Evolutionary conservation across 2,888 invertebrate genomes (phyloP), one percentile per base, ranked within the genome.

Genomic region (Melipona bicolor): DNA sequence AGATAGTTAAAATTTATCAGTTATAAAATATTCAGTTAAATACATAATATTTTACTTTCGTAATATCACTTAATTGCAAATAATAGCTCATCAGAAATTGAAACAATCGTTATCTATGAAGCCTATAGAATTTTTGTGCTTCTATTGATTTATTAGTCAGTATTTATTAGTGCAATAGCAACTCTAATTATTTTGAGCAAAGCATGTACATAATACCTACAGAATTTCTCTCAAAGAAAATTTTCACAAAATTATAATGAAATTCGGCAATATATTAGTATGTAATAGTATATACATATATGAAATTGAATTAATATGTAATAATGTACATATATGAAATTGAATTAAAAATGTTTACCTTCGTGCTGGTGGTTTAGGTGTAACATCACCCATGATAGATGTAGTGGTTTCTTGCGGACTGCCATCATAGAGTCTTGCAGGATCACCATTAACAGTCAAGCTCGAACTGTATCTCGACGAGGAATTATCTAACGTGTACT

Each of bases 361-460:
- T 88, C 94, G 89, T 5, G 89, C 92, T 15, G 94, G 94, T 81
- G 94, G 91, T 84, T 93, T 94, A 13, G 94, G 94, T 5, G 93
- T 93, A 27, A 92, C 91, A 70, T 92, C 90, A 49, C 90, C 92
- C 90, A 92, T 89, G 61, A 92, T 92, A 19, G 93, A 93, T 27
- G 88, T 74, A 5, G 92, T 93, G 0, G 91, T 93, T n/a, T 93
- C 91, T 79, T 92, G 92, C 5, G 93, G 91, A 83, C 84, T 90
- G 59, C 91, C 91, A 50, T 92, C 91, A 54, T 91, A 91, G n/a
- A 92, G 89, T 68, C 90, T 92, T 15, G 90, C 91, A 21, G 93
- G 91, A 89, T 92, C 92, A 1, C 92, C 93, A 67, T 94, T 93
- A 5, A 93, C 91, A 5, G 92, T 93, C 36, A 91, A 84, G 83